A percentile compares a stretch with the other conserved stretches of the same genome.
Evolutionary conservation across 2,888 invertebrate species (phyloP).

Genomic region (Sarcophaga subvicina): DNA sequence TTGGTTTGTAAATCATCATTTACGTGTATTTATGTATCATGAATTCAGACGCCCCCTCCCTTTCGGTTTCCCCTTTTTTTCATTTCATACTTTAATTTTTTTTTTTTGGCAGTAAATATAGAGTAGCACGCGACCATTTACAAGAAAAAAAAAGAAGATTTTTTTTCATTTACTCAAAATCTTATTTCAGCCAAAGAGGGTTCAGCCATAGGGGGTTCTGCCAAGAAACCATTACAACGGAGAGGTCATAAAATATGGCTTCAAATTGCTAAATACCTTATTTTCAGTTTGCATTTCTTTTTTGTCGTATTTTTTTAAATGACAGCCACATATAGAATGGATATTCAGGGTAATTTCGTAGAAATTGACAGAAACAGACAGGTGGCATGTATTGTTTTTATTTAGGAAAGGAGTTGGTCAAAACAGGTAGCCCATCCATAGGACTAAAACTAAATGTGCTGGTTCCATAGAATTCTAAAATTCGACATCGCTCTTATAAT

Average conservation of each 20-base stretch:
- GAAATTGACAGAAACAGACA: neutral
- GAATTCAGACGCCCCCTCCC: constrained; percentile 39
- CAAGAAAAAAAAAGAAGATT: neutral
- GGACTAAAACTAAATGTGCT: no score
- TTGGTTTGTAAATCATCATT: constrained; percentile 66
- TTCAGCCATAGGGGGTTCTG: neutral
- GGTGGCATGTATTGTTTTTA: neutral
- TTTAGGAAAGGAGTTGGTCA: neutral
- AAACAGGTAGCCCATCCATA: neutral
- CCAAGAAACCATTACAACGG: neutral
- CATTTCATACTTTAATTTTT: constrained; percentile 34
- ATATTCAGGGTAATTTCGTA: neutral
- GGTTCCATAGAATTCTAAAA: no score
- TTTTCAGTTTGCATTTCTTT: constrained; percentile 18
- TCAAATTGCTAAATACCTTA: constrained; percentile 45
- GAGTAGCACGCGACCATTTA: constrained; percentile 68
- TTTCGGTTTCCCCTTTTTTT: neutral
- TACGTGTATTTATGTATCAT: constrained; percentile 10
- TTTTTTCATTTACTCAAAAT: constrained; percentile 22
- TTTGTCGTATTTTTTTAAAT: neutral
- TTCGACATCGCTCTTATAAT: no score
- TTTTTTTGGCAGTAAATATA: constrained; percentile 61
- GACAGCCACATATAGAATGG: neutral
- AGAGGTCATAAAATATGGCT: constrained; percentile 37
- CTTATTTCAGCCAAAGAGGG: neutral